Evolutionary conservation across 1,140 invertebrate genomes (phyloP).

Genomic region (Psilanteris sp.): DNA sequence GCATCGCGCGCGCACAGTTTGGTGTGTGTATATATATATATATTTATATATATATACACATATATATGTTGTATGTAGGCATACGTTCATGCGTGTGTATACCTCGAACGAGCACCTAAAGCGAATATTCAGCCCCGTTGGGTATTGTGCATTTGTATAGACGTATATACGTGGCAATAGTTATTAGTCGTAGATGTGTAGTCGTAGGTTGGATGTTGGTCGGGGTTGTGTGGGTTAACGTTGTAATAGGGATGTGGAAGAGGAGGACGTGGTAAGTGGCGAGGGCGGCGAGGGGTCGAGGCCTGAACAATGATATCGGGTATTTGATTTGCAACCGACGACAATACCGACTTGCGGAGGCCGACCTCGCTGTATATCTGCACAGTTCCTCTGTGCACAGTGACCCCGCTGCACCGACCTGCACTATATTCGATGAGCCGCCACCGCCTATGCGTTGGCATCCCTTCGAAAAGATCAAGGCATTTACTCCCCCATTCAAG

Average conservation of each 20-base stretch:
- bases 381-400: constrained; percentile 52
- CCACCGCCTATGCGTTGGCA: constrained; percentile 46
- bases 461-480: constrained; percentile 56
- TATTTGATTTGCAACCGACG: constrained; percentile 66
- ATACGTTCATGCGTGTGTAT: constrained; percentile 5
- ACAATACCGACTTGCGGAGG: constrained; percentile 64
- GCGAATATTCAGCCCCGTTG: constrained; percentile 60
- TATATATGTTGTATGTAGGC: constrained; percentile 1
- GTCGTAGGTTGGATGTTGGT: constrained; percentile 56
- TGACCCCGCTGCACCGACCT: constrained; percentile 58
- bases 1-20: too few relatives aligned
- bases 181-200: constrained; percentile 66
- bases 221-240: constrained; percentile 62
- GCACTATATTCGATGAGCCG: constrained; percentile 57
- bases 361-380: constrained; percentile 57
- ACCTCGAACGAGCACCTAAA: constrained; percentile 55
- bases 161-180: constrained; percentile 63
- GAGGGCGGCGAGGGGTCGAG: constrained; percentile 40
- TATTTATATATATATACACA: background rate
- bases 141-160: constrained; percentile 59
- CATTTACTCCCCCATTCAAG: constrained; percentile 31
- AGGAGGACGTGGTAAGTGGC: constrained; percentile 56
- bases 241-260: constrained; percentile 49
- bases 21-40: constrained; percentile 3
- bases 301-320: constrained; percentile 62